Evolutionary conservation across 2,113 vertebrate genomes (phyloP).

Genomic region (Crocuta crocuta): DNA sequence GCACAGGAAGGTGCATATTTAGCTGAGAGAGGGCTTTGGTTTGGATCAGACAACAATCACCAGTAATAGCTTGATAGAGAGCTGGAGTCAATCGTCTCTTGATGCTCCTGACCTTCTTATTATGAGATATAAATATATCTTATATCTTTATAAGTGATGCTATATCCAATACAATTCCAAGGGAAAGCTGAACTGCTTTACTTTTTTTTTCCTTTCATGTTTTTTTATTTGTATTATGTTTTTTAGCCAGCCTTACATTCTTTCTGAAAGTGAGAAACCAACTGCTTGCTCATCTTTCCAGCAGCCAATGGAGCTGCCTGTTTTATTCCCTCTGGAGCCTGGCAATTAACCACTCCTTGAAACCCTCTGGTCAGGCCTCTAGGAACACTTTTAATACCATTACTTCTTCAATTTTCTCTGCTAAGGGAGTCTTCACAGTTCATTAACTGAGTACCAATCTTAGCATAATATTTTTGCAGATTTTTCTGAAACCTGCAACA

Average conservation of each 20-base stretch:
- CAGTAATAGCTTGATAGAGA: background rate
- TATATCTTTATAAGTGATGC: background rate
- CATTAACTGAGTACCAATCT: constrained; percentile 36
- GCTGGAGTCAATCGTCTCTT: background rate
- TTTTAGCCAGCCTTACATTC: background rate
- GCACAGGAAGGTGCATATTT: background rate
- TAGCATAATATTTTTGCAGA: background rate
- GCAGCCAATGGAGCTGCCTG: background rate
- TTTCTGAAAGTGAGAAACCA: constrained; percentile 1
- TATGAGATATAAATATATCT: background rate
- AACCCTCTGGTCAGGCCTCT: background rate
- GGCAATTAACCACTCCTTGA: constrained; percentile 2
- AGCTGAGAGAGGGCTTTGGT: background rate
- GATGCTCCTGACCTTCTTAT: background rate
- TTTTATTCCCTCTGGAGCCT: background rate
- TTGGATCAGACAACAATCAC: background rate
- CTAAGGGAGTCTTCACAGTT: constrained; percentile 53
- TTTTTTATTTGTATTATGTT: background rate
- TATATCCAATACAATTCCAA: background rate
- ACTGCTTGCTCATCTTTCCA: background rate
- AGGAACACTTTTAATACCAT: constrained; percentile 12
- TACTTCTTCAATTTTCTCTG: constrained; percentile 40
- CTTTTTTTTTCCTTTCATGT: background rate
- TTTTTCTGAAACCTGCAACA: constrained; percentile 11
- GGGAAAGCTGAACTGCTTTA: background rate